phyloP scores from a whole-genome alignment of 2,113 vertebrate species.

The Oriolus oriolus region DNA sequence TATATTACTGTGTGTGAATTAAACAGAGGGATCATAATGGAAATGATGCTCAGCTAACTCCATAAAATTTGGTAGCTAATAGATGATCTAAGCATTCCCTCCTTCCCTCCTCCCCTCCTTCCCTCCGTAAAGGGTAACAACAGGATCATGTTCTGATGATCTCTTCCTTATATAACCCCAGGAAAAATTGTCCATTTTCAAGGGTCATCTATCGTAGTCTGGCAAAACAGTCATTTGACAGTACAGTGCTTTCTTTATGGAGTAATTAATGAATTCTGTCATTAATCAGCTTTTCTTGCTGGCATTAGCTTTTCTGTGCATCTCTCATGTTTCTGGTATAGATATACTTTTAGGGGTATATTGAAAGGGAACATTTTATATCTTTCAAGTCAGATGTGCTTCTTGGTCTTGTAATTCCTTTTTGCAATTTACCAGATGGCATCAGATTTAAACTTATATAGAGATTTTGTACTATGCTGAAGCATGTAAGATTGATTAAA shows the following conservation, averaged over 20 bases:
- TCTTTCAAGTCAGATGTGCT: background rate
- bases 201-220: background rate
- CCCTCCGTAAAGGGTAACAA: background rate
- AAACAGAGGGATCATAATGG: background rate
- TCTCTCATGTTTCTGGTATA: background rate
- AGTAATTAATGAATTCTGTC: background rate
- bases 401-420: background rate
- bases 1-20: background rate
- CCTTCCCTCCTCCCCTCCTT: background rate
- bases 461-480: background rate
- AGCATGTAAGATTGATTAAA: background rate
- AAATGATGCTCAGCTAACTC: background rate
- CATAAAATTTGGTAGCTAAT: background rate
- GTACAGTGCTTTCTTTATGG: background rate
- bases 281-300: background rate
- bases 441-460: background rate
- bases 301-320: background rate
- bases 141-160: background rate
- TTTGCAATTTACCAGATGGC: background rate
- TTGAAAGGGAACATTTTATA: background rate
- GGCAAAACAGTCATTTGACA: background rate
- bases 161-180: background rate
- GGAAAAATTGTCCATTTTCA: background rate
- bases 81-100: fast-evolving
- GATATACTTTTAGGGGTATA: background rate